Base-by-base conservation (phyloP, 1,140 invertebrate genomes). In the Caligus rogercresseyi region DNA sequence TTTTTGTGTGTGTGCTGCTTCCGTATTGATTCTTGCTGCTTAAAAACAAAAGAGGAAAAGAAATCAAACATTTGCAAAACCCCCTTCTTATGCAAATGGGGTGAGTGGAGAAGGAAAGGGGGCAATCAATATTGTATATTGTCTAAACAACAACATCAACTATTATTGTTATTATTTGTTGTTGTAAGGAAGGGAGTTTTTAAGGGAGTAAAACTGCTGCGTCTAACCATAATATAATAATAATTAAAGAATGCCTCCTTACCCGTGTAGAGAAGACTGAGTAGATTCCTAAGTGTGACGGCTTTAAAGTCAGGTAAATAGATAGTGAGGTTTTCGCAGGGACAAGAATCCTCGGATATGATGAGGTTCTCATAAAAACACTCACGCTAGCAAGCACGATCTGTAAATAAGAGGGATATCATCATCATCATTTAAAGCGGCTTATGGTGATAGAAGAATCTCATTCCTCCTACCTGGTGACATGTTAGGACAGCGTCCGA, bases 251-350 rank as follows among this genome's bases (percentile, higher is more conserved):
- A n/a, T n/a, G n/a, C n/a, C n/a, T n/a, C n/a, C 23, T 18, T 26
- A 60, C 57, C 57, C 16, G 57, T 60, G 24, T 60, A 60, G 13
- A 60, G 18, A 43, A 60, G 15, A 25, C 57, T 43, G 24, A 60
- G 26, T 18, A 60, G 24, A 25, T 60, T 60, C 23, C 43, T 60
- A 26, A 60, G 21, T 18, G 57, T 60, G 20, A 43, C 26, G 2
- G 57, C 57, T 14, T 60, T 25, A 31, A 26, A 60, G 57, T 60
- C 57, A 11, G 57, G 57, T 43, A 60, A 19, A 18, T 25, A 16
- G 24, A 60, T 25, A n/a, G 57, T 60, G 15, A 60, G 24, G 18
- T n/a, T 60, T 18, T 60, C 26, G 24, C 57, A 60, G 18, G 23
- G 18, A 21, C 57, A 60, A 26, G n/a, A 16, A 18, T 25, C 57